Evolutionary conservation across 1,140 invertebrate genomes (phyloP).

Genomic region (Drosophila pectinifera): DNA sequence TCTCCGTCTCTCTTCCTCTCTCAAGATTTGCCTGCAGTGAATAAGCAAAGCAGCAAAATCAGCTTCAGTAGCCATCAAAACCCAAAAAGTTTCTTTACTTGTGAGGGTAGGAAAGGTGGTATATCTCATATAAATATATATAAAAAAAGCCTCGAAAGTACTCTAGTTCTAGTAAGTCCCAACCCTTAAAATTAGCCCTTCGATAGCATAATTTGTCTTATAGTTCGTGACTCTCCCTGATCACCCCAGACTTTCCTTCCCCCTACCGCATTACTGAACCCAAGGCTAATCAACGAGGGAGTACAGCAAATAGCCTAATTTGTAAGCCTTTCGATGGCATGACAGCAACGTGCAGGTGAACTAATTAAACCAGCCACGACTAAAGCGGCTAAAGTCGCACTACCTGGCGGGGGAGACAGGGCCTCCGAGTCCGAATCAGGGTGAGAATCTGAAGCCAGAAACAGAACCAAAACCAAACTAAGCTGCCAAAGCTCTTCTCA

Average conservation of each 20-base stretch:
- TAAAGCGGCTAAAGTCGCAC: conserved; percentile 43
- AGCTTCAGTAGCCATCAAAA: too few species aligned
- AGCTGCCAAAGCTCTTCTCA: conserved; percentile 59
- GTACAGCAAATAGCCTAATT: conserved; percentile 71
- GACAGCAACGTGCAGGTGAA: conserved; percentile 58
- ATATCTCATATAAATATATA: too few species aligned
- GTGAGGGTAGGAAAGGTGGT: too few species aligned
- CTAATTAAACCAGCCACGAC: conserved; percentile 64
- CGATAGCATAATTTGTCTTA: conserved; percentile 12
- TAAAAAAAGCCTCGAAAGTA: too few species aligned
- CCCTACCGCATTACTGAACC: not conserved
- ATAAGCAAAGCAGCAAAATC: too few species aligned
- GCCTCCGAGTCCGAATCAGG: conserved; percentile 21
- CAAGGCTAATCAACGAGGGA: conserved; percentile 48
- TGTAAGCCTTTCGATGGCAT: conserved; percentile 58
- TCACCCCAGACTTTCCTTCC: not conserved
- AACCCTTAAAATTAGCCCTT: not conserved
- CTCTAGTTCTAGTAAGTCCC: not conserved
- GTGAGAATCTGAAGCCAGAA: conserved; percentile 26
- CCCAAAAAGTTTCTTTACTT: not conserved
- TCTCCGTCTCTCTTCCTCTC: too few species aligned
- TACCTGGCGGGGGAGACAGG: not conserved
- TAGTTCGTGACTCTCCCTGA: conserved; percentile 21
- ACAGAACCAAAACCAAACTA: conserved; percentile 21
- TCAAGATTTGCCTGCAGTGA: too few species aligned